Evolutionary conservation across 2,113 vertebrate species (phyloP), one percentile per base, ranked within the genome.

Genomic region (Todiramphus chloris): DNA sequence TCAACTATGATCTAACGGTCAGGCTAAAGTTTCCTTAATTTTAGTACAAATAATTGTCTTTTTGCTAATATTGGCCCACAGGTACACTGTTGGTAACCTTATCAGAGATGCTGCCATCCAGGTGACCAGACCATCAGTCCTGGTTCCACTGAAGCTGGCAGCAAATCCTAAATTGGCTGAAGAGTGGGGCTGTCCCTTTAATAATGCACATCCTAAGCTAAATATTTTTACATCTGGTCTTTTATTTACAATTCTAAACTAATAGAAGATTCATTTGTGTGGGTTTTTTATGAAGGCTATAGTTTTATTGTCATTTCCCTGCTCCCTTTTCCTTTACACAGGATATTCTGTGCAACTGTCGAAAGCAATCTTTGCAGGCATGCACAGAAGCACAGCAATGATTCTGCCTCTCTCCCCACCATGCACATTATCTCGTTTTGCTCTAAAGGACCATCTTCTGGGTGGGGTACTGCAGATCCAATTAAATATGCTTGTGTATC

Each of bases 401-500:
- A 62, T 39, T 92, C 64, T 76, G 28, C 41, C 58, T 19, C 46
- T 68, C 53, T 73, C 31, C 27, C 14, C 51, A 8, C 9, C 17
- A 15, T 37, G n/a, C 31, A 72, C 0, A 0, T 94, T 87, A 95
- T 93, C 79, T 95, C 74, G 11, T 96, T 96, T 91, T 95, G 85
- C 76, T 97, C 90, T 92, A 84, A 94, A 95, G 70, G 91, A 87
- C 88, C 76, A 33, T 93, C 85, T 56, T 64, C 75, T 80, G 93
- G 94, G 86, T 16, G 44, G 90, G 83, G 83, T 63, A 87, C 51
- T 85, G 9, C 21, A 43, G 93, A 95, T 92, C 53, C 90, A 93
- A 94, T 97, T 94, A 97, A 97, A 97, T 88, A 97, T 94, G 94
- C 91, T 94, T 98, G 96, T 97, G 89, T 96, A 95, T 93, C 94